These are phyloP conservation scores for Tauraco hartlaubi DNA, from an alignment of 2,797 vertebrate species.

Conservation along the genomic window DNA sequence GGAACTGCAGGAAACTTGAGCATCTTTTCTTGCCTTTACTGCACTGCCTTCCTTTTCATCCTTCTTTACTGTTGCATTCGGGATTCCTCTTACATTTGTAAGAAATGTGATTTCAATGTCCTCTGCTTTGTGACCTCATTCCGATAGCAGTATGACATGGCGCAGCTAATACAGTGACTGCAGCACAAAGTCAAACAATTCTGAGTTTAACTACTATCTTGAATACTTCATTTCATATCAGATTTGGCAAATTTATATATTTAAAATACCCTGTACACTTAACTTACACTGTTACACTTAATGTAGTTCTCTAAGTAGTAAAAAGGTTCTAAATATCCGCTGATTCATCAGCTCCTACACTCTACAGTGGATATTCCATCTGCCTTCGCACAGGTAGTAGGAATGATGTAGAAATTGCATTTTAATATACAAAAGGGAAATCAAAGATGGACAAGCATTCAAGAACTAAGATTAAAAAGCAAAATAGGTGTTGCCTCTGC, in stretches of 20 bases:
- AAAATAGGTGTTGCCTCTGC: neutral
- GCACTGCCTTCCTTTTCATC: constrained; percentile 24
- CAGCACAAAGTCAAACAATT: neutral
- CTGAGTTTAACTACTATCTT: neutral
- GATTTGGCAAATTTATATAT: neutral
- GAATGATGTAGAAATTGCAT: neutral
- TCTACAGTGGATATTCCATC: neutral
- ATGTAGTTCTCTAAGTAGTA: neutral
- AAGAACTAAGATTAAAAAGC: neutral
- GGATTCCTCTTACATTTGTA: constrained; percentile 8
- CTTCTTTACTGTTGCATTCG: neutral
- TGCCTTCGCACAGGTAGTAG: neutral
- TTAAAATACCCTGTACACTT: neutral
- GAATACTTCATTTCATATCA: neutral
- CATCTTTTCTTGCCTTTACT: constrained; percentile 27
- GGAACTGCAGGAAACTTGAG: constrained; percentile 19
- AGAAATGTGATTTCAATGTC: neutral
- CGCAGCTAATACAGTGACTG: neutral
- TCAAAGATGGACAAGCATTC: neutral
- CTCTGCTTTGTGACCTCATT: neutral
- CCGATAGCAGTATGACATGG: neutral
- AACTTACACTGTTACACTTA: neutral
- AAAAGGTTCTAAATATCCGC: neutral
- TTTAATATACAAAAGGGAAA: neutral
- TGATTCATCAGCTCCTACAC: neutral